A percentile compares a stretch with the other conserved stretches of the same genome.
phyloP scores from a whole-genome alignment of 2,113 vertebrate genomes.

The Ahaetulla prasina region DNA sequence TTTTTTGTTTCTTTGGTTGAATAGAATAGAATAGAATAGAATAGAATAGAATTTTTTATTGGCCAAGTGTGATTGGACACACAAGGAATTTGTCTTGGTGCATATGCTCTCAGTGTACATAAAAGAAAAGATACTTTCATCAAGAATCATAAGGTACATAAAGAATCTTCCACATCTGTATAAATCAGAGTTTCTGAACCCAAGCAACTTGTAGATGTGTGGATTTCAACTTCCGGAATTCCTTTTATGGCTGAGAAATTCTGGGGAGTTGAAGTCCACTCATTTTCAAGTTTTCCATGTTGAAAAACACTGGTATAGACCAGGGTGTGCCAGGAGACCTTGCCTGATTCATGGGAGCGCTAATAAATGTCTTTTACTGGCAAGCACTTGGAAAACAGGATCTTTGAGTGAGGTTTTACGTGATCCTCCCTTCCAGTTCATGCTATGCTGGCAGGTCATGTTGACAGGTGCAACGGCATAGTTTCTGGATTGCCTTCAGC shows the following conservation, averaged over 20 bases:
- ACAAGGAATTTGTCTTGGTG: too few relatives aligned
- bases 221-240: too few relatives aligned
- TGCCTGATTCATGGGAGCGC: not conserved
- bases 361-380: not conserved
- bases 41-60: too few relatives aligned
- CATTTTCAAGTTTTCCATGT: not conserved
- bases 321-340: not conserved
- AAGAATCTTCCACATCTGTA: not conserved
- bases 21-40: too few relatives aligned
- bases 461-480: not conserved
- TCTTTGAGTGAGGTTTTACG: not conserved
- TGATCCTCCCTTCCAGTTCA: not conserved
- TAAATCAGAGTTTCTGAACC: not conserved
- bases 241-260: not conserved
- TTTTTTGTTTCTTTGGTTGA: not conserved
- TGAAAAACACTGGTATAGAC: not conserved
- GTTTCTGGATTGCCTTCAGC: not conserved
- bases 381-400: not conserved
- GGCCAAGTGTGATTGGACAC: too few relatives aligned
- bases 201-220: too few relatives aligned
- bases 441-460: not conserved
- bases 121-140: too few relatives aligned
- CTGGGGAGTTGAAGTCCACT: not conserved
- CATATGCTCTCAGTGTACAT: too few relatives aligned
- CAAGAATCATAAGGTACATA: too few relatives aligned